Conservation (phyloP, 92 coral and sea anemone species). For the Siderastrea siderea region DNA sequence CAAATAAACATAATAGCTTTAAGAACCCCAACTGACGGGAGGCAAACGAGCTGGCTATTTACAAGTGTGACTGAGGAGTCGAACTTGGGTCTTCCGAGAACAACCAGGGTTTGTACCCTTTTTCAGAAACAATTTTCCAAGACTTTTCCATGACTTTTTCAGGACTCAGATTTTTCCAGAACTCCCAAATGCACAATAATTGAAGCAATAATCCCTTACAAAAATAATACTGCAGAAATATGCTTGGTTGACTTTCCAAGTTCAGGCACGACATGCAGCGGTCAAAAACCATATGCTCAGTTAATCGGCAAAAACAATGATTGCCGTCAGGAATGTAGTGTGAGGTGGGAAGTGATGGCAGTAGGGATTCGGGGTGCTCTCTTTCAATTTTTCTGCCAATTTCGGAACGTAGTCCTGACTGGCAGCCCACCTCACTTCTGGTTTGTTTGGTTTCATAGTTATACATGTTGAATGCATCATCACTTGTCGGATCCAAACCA, state of each 20-base stretch:
- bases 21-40: too few species aligned
- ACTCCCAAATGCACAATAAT: too few species aligned
- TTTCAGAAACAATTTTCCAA: too few species aligned
- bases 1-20: too few species aligned
- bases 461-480: conserved; percentile 48
- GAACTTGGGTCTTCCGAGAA: too few species aligned
- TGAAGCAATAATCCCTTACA: too few species aligned
- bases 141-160: too few species aligned
- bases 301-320: conserved; percentile 6
- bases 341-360: conserved; percentile 30
- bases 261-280: background rate
- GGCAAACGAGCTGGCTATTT: too few species aligned
- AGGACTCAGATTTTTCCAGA: too few species aligned
- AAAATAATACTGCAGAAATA: too few species aligned
- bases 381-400: conserved; percentile 39
- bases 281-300: background rate
- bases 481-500: conserved; percentile 52
- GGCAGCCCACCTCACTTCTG: conserved; percentile 33
- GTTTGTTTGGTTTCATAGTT: conserved; percentile 59
- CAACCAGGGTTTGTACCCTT: too few species aligned
- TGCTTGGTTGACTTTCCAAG: conserved; percentile 4
- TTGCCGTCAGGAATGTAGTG: conserved; percentile 37
- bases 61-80: too few species aligned
- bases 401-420: conserved; percentile 59
- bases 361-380: conserved; percentile 55